These are phyloP conservation scores for Patagioenas fasciata DNA, from an alignment of 2,113 vertebrate genomes.

Conservation along the genomic window DNA sequence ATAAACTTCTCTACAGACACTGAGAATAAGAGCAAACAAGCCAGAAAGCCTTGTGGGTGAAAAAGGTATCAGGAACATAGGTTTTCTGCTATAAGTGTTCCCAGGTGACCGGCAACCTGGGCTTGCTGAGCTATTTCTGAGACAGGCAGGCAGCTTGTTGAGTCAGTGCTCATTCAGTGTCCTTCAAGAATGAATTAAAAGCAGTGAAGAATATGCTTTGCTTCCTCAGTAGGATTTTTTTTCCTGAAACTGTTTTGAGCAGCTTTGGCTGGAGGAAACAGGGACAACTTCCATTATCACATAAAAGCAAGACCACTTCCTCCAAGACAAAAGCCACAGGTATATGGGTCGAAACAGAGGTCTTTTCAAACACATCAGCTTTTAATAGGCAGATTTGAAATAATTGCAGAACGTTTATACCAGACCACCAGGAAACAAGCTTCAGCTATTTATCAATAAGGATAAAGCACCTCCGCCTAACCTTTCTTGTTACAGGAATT, in stretches of 20 bases:
- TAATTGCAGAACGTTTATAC: not conserved
- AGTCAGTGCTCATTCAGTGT: constrained; percentile 10
- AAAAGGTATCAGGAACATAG: not conserved
- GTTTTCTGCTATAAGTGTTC: not conserved
- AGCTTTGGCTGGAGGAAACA: constrained; percentile 22
- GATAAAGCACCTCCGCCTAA: not conserved
- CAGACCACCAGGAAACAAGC: not conserved
- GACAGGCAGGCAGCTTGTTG: not conserved
- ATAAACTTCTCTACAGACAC: not conserved
- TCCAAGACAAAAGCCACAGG: constrained; percentile 21
- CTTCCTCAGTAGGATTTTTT: not conserved
- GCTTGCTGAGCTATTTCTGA: not conserved
- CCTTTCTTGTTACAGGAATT: not conserved
- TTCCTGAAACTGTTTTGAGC: not conserved
- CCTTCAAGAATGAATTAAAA: constrained; percentile 32
- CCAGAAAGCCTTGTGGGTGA: not conserved
- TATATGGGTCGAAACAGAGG: not conserved
- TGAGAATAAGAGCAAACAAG: not conserved
- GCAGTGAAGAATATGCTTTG: not conserved
- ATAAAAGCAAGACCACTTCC: constrained; percentile 35
- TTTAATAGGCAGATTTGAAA: not conserved
- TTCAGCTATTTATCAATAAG: constrained; percentile 9
- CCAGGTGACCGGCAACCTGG: not conserved
- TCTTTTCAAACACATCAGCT: not conserved
- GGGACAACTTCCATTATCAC: not conserved